A percentile compares a stretch with the other conserved stretches of the same genome.
These are phyloP conservation scores for Agrochola circellaris DNA, from an alignment of 2,888 invertebrate species.

Conservation along the genomic window DNA sequence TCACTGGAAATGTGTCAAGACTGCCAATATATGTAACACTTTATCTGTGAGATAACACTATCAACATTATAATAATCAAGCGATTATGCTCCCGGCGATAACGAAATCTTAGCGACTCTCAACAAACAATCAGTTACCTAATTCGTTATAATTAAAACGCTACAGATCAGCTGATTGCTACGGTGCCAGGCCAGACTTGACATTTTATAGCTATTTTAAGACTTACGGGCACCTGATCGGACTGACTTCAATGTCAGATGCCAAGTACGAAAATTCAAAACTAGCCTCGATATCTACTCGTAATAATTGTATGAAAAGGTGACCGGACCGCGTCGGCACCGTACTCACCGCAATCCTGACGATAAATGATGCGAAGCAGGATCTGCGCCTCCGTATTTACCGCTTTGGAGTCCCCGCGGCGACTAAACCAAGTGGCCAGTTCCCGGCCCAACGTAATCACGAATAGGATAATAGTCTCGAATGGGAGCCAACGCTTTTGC, in stretches of 20 bases:
- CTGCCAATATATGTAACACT: slow-evolving; percentile 72
- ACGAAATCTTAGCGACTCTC: slow-evolving; percentile 72
- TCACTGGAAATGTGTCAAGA: slow-evolving; percentile 76
- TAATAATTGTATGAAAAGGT: slow-evolving; percentile 64
- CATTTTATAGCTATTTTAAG: slow-evolving; percentile 90
- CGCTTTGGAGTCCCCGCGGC: slow-evolving; percentile 89
- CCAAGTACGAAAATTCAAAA: slow-evolving; percentile 73
- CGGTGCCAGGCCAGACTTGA: slow-evolving; percentile 88
- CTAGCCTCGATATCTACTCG: slow-evolving; percentile 52
- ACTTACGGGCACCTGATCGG: slow-evolving; percentile 87
- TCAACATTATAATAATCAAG: slow-evolving; percentile 76
- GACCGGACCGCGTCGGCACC: slow-evolving; percentile 63
- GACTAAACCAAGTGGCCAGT: slow-evolving; percentile 87
- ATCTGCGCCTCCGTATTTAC: slow-evolving; percentile 90
- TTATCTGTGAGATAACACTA: slow-evolving; percentile 77
- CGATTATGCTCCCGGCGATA: slow-evolving; percentile 77
- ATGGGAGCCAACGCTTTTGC: slow-evolving; percentile 86
- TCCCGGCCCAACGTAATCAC: slow-evolving; percentile 88
- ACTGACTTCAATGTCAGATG: slow-evolving; percentile 88
- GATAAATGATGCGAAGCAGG: slow-evolving; percentile 89
- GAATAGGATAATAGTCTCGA: slow-evolving; percentile 89
- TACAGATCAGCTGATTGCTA: slow-evolving; percentile 88
- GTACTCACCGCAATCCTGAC: slow-evolving; percentile 89
- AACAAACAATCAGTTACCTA: slow-evolving; percentile 81
- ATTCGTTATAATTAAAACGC: slow-evolving; percentile 87